A percentile compares a stretch with the other conserved stretches of the same genome.
phyloP scores from a whole-genome alignment of 2,797 vertebrate genomes.

The Diceros bicornis region DNA sequence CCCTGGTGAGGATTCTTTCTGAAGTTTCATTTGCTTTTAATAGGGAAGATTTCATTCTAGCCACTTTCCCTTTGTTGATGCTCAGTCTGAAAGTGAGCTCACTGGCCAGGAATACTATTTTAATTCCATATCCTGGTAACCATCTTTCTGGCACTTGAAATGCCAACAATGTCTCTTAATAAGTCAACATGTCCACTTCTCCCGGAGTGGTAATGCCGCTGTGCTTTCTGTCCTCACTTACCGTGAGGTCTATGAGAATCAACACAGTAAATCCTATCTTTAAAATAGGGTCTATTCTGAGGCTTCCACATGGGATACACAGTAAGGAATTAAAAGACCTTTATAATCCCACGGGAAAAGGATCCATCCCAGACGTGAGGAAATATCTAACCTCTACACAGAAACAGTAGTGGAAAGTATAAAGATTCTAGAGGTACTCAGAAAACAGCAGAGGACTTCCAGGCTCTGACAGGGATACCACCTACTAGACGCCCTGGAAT shows the following conservation, averaged over 20 bases:
- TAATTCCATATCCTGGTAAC: background rate
- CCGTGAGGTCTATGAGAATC: background rate
- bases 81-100: background rate
- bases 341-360: conserved; percentile 57
- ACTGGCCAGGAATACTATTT: conserved; percentile 33
- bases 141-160: conserved; percentile 56
- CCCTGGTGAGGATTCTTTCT: background rate
- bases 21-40: background rate
- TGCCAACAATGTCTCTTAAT: conserved; percentile 43
- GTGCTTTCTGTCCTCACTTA: background rate
- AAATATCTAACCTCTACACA: conserved; percentile 11
- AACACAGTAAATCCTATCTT: conserved; percentile 46
- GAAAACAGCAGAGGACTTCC: background rate
- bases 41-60: background rate
- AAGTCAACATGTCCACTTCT: conserved; percentile 55
- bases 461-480: background rate
- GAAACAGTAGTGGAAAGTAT: background rate
- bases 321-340: conserved; percentile 14
- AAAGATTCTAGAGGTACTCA: conserved; percentile 20
- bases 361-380: background rate
- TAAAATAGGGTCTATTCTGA: conserved; percentile 25
- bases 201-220: background rate
- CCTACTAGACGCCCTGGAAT: background rate
- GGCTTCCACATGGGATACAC: background rate
- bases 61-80: background rate